Evolutionary conservation across 2,888 invertebrate species (phyloP).

Genomic region (Bugulina stolonifera): DNA sequence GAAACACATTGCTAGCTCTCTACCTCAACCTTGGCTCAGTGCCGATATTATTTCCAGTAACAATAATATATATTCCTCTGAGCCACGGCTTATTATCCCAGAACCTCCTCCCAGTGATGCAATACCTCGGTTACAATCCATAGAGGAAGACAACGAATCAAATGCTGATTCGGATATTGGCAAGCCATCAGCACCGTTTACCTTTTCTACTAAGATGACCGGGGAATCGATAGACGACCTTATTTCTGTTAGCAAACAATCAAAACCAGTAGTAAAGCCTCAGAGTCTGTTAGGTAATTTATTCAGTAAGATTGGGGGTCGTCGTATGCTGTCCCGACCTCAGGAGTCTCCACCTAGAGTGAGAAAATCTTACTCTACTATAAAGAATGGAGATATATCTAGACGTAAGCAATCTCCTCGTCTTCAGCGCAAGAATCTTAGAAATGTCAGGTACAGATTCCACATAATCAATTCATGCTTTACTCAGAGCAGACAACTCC

Average conservation of each 20-base stretch:
- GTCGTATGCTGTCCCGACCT: neutral
- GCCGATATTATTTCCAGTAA: neutral
- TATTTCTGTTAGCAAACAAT: neutral
- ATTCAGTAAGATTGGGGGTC: slow-evolving; percentile 15
- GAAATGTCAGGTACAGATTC: neutral
- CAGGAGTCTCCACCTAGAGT: slow-evolving; percentile 17
- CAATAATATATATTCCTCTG: neutral
- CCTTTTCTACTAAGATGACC: neutral
- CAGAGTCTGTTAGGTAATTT: neutral
- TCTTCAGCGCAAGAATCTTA: neutral
- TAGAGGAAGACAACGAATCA: neutral
- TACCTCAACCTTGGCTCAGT: slow-evolving; percentile 17
- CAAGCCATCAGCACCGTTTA: neutral
- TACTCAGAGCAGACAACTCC: no score
- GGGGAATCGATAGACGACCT: neutral
- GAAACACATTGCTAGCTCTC: slow-evolving; percentile 15
- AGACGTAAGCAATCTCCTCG: neutral
- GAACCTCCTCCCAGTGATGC: neutral
- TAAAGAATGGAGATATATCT: neutral
- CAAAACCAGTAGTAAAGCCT: neutral
- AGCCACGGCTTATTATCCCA: neutral
- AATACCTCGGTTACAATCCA: neutral
- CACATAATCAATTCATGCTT: no score
- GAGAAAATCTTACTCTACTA: neutral
- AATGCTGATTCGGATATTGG: neutral